Percentiles rank a stretch among this genome's conserved stretches.
These are phyloP conservation scores for Ageneiosus marmoratus DNA, from an alignment of 2,113 vertebrate genomes.

Conservation along the genomic window DNA sequence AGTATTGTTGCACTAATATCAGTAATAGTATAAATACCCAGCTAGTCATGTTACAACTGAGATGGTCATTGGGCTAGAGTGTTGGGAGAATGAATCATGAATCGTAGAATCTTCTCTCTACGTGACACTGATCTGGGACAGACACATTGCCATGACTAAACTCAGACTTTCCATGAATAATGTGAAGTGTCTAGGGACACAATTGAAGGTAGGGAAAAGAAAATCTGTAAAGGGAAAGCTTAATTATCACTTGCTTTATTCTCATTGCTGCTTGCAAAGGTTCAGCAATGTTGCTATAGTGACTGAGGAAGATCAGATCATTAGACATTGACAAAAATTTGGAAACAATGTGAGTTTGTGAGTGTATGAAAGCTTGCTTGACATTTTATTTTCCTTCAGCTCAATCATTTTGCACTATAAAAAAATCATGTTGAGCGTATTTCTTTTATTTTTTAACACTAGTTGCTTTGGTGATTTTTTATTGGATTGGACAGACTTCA, in stretches of 20 bases:
- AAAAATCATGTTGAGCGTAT: neutral
- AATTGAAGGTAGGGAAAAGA: constrained; percentile 45
- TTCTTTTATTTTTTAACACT: too few relatives aligned
- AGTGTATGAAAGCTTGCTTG: neutral
- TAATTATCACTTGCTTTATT: constrained; percentile 48
- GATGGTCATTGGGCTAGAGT: neutral
- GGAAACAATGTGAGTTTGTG: neutral
- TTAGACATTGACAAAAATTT: constrained; percentile 18
- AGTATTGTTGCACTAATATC: neutral
- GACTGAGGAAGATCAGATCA: constrained; percentile 36
- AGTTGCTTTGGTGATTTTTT: too few relatives aligned
- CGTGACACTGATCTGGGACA: constrained; percentile 37
- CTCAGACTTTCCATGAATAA: constrained; percentile 53
- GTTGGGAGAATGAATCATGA: neutral
- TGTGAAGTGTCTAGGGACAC: constrained; percentile 50
- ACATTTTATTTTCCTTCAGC: neutral
- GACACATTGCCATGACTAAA: constrained; percentile 63
- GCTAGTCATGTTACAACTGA: neutral
- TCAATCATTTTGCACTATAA: constrained; percentile 9
- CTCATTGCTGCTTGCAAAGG: constrained; percentile 45
- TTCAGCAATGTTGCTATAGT: constrained; percentile 41
- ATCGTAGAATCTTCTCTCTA: neutral
- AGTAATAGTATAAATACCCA: neutral
- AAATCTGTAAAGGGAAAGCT: constrained; percentile 60
- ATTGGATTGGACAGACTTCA: too few relatives aligned